Base-by-base conservation (phyloP, 2,113 vertebrate genomes). In the Peucedramus taeniatus region DNA sequence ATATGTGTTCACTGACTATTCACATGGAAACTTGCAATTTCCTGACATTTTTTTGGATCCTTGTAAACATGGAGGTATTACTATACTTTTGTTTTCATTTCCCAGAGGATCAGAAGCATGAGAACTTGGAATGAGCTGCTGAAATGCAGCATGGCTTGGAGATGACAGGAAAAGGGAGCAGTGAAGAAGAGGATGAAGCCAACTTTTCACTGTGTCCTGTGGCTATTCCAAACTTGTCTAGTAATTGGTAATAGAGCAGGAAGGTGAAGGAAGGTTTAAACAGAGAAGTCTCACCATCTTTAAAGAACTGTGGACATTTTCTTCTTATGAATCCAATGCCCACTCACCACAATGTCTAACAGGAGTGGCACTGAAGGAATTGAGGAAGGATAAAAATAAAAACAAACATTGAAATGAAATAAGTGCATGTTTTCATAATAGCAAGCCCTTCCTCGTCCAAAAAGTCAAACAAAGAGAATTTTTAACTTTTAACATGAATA, bases 91-190 rank as follows among this genome's bases (percentile, higher is more conserved):
- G 35, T 85, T 93, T 91, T 84, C 2, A 53, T 37, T 78, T 75
- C 28, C 51, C 5, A 50, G 44, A 76, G 14, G 57, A 42, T 53
- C 27, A 44, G 28, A 76, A 69, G 5, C 3, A 4, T 2, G 13
- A 13, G 37, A 71, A 71, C 13, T 68, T 64, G 27, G 12, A 84
- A 51, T 8, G 8, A 24, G 8, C 8, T 44, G 26, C 24, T 59
- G 28, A 54, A 65, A 56, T 3, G 4, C 4, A 28, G 2, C 1
- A 0, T 1, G 2, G 6, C 35, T 65, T 44, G 23, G 0, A 3
- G 33, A 22, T 28, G 6, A 13, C 6, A 37, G 18, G 28, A 77
- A 92, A 74, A 69, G 22, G 13, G 5, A 70, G 2, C 10, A 40
- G 16, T 13, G 49, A 69, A 64, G 15, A 21, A 47, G 33, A 63